These are phyloP conservation scores for Oceanodroma tethys DNA, from an alignment of 2,113 vertebrate genomes.

Conservation along the genomic window DNA sequence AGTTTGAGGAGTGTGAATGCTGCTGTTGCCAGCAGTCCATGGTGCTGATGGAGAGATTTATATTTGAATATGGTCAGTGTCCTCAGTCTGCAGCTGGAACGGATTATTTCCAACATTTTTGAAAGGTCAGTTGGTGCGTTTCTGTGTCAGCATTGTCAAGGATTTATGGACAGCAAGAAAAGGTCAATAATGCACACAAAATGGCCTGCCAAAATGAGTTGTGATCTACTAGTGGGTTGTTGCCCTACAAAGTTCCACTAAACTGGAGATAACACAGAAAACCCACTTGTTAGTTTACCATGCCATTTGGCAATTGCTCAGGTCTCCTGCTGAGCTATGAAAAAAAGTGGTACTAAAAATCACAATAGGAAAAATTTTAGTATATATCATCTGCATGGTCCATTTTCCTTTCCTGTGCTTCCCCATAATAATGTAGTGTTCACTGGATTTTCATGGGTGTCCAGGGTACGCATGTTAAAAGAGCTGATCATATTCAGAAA, in stretches of 20 bases:
- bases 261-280: slow-evolving; percentile 28
- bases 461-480: not conserved
- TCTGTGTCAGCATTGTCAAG: slow-evolving; percentile 50
- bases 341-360: slow-evolving; percentile 7
- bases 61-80: slow-evolving; percentile 58
- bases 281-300: not conserved
- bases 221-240: slow-evolving; percentile 44
- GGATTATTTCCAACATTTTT: slow-evolving; percentile 66
- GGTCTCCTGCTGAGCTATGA: not conserved
- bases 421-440: not conserved
- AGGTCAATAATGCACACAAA: slow-evolving; percentile 65
- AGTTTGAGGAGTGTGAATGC: not conserved
- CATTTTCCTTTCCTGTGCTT: slow-evolving; percentile 2
- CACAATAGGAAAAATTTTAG: not conserved
- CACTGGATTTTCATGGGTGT: not conserved
- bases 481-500: not conserved
- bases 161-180: slow-evolving; percentile 64
- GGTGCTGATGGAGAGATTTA: slow-evolving; percentile 63
- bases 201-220: slow-evolving; percentile 61
- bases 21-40: slow-evolving; percentile 35
- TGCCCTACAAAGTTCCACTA: slow-evolving; percentile 28
- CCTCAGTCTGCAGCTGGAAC: slow-evolving; percentile 55
- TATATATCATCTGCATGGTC: not conserved
- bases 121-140: slow-evolving; percentile 62
- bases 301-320: not conserved